Base-by-base conservation (phyloP, 64 coral and sea anemone species). In the Acropora yongei region DNA sequence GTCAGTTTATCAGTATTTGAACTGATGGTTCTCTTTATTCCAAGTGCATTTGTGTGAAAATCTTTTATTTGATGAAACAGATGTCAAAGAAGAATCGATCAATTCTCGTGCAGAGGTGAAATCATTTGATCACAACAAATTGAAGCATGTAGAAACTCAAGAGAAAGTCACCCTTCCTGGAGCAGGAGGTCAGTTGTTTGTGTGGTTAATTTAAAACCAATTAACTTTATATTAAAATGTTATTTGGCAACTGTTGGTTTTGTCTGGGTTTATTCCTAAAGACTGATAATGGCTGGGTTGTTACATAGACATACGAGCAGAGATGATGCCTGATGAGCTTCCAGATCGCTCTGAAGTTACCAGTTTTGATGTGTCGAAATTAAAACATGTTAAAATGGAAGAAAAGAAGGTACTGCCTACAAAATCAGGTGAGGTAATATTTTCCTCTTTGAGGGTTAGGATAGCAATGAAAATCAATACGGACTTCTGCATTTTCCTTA, bases 61-160 rank as follows among this genome's bases (percentile, higher is more conserved):
- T 20, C 49, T 6, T 68, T 61, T 61, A 2, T 76, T 12, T 81
- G 51, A 89, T 89, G 76, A 50, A 58, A 78, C 45, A 97, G 95
- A 93, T 58, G 93, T 97, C 53, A 87, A 97, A 71, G 95, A 91
- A 2, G 95, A 97, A 88, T 83, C 71, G 55, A 76, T 76, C 55
- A 88, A 88, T 87, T 94, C 89, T 78, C 75, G 91, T 71, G 91
- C 95, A 18, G 88, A 97, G 78, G 95, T 97, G 44, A 93, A 97
- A 71, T 82, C 89, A 8, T 97, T 97, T 18, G 92, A 97, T 57
- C 88, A 94, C 83, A 72, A 63, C 50, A 94, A 97, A 79, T 89
- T 97, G 41, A 97, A 97, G 68, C 95, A 97, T 88, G 95, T 97
- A 18, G 57, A 97, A 80, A 97, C 95, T 30, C 20, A 87, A 75